Evolutionary conservation across 2,888 invertebrate genomes (phyloP), one percentile per base, ranked within the genome.

Genomic region (Protonemura montana): DNA sequence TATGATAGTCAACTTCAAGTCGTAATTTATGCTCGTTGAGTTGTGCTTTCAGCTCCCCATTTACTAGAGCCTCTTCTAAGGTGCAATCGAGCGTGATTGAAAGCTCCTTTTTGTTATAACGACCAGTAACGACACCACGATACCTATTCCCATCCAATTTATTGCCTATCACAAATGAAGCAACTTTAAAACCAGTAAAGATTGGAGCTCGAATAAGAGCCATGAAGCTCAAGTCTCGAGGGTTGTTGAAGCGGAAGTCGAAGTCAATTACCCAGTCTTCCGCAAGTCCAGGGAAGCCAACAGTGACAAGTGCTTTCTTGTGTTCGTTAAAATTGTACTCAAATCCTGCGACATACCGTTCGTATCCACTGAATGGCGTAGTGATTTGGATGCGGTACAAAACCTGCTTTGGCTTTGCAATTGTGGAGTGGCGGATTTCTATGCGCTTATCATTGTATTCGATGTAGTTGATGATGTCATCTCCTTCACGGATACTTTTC

Each of bases 311-410:
- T 83, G 89, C 87, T 28, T 87, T 90, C 80, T 89, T 88, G 21
- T 89, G 88, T 76, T 88, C 87, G 83, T 88, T 89, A 27, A 88
- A 89, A 86, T 89, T 88, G 80, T 89, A 86, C 42, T 87, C 28
- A 89, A 87, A 0, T 88, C 87, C 29, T 89, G 87, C 6, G 88
- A 84, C 88, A 85, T 87, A 89, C 25, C 88, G 89, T 87, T 89
- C 89, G 84, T 89, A 89, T 16, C 86, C 78, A n/a, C 85, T 76
- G 85, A 90, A 89, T 16, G 90, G 90, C 16, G 90, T 89, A 0
- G 76, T 85, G 0, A 90, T 87, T 30, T 89, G 87, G 10, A 89
- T 29, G 82, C 85, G 86, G 27, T 87, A 87, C 78, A 87, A 87
- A 30, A 87, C 87, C 42, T 88, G 88, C 3, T 88, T 88, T 82